phyloP scores from a whole-genome alignment of 1,140 invertebrate genomes.

The Sinonovacula constricta region DNA sequence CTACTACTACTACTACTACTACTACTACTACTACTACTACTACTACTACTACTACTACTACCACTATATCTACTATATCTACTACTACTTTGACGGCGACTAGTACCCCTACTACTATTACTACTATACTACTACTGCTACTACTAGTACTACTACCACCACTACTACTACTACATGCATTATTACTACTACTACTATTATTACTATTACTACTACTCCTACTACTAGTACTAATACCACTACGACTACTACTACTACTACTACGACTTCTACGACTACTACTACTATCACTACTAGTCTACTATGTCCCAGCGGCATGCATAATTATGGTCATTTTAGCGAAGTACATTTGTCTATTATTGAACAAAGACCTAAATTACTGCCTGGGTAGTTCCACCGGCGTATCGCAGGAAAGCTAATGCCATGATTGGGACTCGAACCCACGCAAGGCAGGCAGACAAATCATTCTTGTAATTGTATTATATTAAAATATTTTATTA shows the following conservation, averaged over 20 bases:
- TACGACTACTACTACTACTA: neutral
- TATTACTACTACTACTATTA: constrained; percentile 9
- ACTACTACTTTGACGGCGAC: neutral
- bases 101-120: neutral
- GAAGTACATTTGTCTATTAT: too few species aligned
- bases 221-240: neutral
- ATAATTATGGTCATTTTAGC: too few species aligned
- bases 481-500: too few species aligned
- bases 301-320: too few species aligned
- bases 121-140: neutral
- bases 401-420: too few species aligned
- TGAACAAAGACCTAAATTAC: too few species aligned
- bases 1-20: neutral
- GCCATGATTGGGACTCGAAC: too few species aligned
- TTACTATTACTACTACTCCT: neutral
- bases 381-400: too few species aligned
- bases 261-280: neutral
- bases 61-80: neutral
- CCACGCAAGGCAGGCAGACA: too few species aligned
- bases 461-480: too few species aligned
- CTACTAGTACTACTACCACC: neutral
- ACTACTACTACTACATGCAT: too few species aligned
- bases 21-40: neutral
- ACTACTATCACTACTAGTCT: too few species aligned
- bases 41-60: neutral